These are phyloP conservation scores for Butorides virescens DNA, from an alignment of 2,113 vertebrate genomes.

Conservation along the genomic window DNA sequence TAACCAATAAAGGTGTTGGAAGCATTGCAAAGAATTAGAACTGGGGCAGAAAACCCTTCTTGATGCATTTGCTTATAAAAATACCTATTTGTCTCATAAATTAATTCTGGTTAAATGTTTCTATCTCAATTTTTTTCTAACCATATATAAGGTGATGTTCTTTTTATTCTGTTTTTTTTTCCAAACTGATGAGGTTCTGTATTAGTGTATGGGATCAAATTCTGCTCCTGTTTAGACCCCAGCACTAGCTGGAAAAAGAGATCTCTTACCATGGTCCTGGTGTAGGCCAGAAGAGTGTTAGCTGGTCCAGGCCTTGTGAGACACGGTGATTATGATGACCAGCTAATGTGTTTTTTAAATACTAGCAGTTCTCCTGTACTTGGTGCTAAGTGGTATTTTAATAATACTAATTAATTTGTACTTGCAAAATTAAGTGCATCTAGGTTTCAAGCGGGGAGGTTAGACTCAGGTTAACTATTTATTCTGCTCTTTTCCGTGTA, in stretches of 20 bases:
- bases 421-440: background rate
- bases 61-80: background rate
- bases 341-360: conserved; percentile 9
- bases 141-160: background rate
- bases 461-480: background rate
- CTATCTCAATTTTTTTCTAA: background rate
- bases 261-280: background rate
- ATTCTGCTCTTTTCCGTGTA: background rate
- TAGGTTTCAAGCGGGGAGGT: background rate
- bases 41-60: background rate
- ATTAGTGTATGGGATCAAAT: background rate
- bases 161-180: background rate
- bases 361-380: background rate
- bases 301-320: background rate
- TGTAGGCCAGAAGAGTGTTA: background rate
- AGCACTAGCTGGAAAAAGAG: background rate
- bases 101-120: background rate
- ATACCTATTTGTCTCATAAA: background rate
- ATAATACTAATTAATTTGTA: conserved; percentile 35
- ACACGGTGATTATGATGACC: background rate
- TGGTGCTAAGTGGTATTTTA: conserved; percentile 39
- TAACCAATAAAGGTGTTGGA: background rate
- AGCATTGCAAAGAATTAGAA: background rate
- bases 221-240: background rate
- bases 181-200: background rate